Evolutionary conservation across 2,797 vertebrate species (phyloP), one percentile per base, ranked within the genome.

Genomic region (Percopsis omiscomaycus): DNA sequence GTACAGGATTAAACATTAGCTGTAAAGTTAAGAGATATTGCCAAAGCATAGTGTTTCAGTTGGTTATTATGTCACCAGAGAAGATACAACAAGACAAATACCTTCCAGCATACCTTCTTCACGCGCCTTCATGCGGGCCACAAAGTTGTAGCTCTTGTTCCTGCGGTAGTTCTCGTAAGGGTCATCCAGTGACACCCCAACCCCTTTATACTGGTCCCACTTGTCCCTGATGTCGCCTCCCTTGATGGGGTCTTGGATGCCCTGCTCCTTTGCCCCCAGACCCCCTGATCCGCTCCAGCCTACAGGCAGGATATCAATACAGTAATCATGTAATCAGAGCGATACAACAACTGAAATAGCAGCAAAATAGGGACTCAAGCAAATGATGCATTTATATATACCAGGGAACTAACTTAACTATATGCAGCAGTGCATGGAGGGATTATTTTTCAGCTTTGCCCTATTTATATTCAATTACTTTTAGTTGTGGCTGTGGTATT

Each of bases 141-240:
- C 98, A 83, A 99, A 99, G 0, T 96, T 98, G 90, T 97, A 98
- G 85, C 98, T 99, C 87, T 99, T 99, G 86, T 98, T 99, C 66
- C 96, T 91, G 64, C 98, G 91, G 81, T 98, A 99, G 89, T 98
- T 99, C 77, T 99, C 96, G 0, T 98, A 99, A 0, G 97, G 98
- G 85, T 99, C 98, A 0, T 99, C 97, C 68, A 99, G 84, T 0
- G 96, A 91, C 55, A 99, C 96, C 0, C 98, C 98, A 29, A 99
- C 97, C 2, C 98, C 98, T 86, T 99, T 99, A 74, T 98, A 99
- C 84, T 99, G 97, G 92, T 99, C 97, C 98, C 98, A 99, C 77
- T 96, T 98, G 86, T 99, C 98, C 37, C 98, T 88, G 32, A 99
- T 80, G 5, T 98, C 97, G 0, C 97, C 97, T 29, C 96, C 98